Evolutionary conservation across 1,140 invertebrate genomes (phyloP).

Genomic region (Aphis craccivora): DNA sequence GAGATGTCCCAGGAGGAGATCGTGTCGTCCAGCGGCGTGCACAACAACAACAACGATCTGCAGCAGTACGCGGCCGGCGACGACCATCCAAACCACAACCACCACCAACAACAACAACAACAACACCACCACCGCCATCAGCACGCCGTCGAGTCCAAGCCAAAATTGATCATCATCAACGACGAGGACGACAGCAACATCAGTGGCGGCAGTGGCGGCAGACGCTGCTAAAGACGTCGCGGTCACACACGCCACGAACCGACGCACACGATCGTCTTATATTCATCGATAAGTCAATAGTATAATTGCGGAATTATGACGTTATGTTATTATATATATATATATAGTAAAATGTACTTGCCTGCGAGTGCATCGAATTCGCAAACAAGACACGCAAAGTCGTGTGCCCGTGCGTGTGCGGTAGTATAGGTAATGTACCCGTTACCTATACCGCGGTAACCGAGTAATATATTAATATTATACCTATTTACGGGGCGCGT

Average conservation of each 20-base stretch:
- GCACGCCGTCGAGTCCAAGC: neutral
- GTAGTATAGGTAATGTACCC: neutral
- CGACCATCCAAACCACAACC: neutral
- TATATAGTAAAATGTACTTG: too few species aligned
- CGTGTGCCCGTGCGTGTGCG: neutral
- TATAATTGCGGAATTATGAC: too few species aligned
- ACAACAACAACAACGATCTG: slow-evolving; percentile 40
- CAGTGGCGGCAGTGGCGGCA: neutral
- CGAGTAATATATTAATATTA: neutral
- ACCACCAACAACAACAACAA: neutral
- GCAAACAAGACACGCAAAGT: too few species aligned
- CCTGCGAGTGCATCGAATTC: too few species aligned
- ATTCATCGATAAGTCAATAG: neutral
- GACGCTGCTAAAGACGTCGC: neutral
- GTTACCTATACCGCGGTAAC: neutral
- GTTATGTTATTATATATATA: too few species aligned
- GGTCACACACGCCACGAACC: too few species aligned
- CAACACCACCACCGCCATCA: neutral
- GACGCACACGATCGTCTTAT: neutral
- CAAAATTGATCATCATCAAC: slow-evolving; percentile 49
- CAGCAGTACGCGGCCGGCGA: neutral
- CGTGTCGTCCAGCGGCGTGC: slow-evolving; percentile 43
- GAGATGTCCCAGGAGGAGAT: slow-evolving; percentile 44
- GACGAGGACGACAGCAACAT: slow-evolving; percentile 25
- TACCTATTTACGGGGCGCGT: too few species aligned